Evolutionary conservation across 2,797 vertebrate species (phyloP).

Genomic region (Helostoma temminkii): DNA sequence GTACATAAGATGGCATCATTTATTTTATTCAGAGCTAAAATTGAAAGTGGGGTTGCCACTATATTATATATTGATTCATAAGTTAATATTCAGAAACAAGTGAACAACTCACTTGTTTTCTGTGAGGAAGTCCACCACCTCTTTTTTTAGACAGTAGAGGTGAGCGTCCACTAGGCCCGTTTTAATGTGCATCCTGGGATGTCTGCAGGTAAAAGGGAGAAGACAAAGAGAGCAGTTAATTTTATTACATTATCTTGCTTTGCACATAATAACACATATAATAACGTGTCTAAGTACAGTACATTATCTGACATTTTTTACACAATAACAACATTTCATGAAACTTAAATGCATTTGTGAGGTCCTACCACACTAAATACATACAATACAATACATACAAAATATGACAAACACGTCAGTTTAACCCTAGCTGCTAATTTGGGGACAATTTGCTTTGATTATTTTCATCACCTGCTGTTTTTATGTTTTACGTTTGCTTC

Average conservation of each 20-base stretch:
- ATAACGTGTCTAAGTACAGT: too few relatives aligned
- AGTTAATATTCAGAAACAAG: background rate
- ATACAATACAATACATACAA: conserved; percentile 5
- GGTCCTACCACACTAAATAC: background rate
- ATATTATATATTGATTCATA: background rate
- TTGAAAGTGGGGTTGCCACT: background rate
- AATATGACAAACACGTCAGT: conserved; percentile 12
- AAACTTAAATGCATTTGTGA: conserved; percentile 3
- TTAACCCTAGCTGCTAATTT: conserved; percentile 5
- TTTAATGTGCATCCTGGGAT: conserved; percentile 95
- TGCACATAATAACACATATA: background rate
- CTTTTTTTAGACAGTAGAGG: conserved; percentile 98
- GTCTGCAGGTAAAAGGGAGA: conserved; percentile 77
- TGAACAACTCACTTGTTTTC: conserved; percentile 83
- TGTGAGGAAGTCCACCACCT: conserved; percentile 91
- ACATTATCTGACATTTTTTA: too few relatives aligned
- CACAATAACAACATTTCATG: background rate
- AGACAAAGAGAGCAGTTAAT: background rate
- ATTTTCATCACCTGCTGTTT: conserved; percentile 48
- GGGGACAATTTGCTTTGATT: conserved; percentile 39
- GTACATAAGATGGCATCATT: background rate
- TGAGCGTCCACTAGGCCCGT: conserved; percentile 96
- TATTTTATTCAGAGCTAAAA: background rate
- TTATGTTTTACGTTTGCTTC: conserved; percentile 52
- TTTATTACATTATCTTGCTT: background rate